These are phyloP conservation scores for Erinaceus europaeus DNA, from an alignment of 2,113 vertebrate species.

Conservation along the genomic window DNA sequence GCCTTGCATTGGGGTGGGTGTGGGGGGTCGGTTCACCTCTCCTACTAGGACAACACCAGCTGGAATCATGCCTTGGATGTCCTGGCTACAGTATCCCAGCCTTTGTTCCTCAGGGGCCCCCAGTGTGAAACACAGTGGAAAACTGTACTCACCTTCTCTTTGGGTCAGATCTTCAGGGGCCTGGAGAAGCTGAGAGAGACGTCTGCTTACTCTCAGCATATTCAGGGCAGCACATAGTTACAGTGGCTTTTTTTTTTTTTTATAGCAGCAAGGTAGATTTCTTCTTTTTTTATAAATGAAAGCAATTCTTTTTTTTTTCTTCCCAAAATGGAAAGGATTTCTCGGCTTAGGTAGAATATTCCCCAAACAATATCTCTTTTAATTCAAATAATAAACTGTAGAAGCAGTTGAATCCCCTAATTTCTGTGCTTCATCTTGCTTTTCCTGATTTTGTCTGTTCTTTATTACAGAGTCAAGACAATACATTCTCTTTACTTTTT, in stretches of 20 bases:
- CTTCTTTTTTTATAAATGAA: not conserved
- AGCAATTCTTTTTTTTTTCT: not conserved
- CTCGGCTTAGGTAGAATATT: not conserved
- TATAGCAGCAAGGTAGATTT: not conserved
- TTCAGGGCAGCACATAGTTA: conserved; percentile 1
- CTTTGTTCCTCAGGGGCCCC: not conserved
- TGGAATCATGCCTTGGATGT: too few relatives aligned
- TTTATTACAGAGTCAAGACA: not conserved
- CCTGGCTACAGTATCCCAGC: not conserved
- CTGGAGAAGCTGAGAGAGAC: not conserved
- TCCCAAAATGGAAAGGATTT: not conserved
- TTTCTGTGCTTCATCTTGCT: too few relatives aligned
- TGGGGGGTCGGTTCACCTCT: too few relatives aligned
- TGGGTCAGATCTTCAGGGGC: not conserved
- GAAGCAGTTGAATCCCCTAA: not conserved
- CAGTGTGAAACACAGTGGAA: conserved; percentile 13
- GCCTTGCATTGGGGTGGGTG: not conserved
- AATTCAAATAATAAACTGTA: not conserved
- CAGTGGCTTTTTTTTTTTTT: not conserved
- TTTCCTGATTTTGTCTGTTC: not conserved
- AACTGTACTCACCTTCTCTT: not conserved
- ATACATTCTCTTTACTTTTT: not conserved
- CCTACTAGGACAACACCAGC: too few relatives aligned
- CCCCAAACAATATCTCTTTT: not conserved
- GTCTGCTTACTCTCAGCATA: not conserved